phyloP scores from a whole-genome alignment of 2,888 invertebrate species.

The Drosophila meridionalis region DNA sequence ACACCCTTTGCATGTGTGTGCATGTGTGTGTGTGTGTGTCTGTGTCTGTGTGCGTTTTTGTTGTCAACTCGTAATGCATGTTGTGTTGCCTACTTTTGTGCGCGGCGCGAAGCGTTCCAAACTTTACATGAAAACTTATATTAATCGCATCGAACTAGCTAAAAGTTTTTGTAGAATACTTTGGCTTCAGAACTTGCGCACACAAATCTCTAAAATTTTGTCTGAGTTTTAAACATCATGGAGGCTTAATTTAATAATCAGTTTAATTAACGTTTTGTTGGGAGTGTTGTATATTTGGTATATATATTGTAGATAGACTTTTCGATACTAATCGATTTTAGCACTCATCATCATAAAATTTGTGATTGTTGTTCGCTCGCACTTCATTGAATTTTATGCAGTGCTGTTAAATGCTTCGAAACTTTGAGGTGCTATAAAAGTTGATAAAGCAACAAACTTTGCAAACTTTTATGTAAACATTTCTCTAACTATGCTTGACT shows the following conservation, averaged over 20 bases:
- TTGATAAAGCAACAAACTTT: neutral
- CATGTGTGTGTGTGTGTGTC: constrained; percentile 10
- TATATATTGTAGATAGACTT: neutral
- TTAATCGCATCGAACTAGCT: constrained; percentile 25
- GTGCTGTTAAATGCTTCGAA: constrained; percentile 1
- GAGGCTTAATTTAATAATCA: neutral
- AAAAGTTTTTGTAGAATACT: constrained; percentile 10
- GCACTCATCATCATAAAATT: neutral
- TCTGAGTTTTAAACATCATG: no score
- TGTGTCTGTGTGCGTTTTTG: constrained; percentile 7
- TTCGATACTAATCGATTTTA: neutral
- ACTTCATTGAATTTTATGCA: neutral
- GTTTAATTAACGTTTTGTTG: neutral
- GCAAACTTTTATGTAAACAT: neutral
- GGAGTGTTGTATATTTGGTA: neutral
- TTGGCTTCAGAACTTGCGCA: neutral
- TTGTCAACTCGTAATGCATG: constrained; percentile 26
- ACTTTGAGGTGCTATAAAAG: neutral
- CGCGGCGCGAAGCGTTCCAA: constrained; percentile 18
- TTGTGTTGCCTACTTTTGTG: constrained; percentile 55
- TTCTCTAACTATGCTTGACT: neutral
- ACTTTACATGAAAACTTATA: constrained; percentile 16
- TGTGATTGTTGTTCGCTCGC: no score
- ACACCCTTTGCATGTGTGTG: neutral
- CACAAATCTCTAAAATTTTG: constrained; percentile 3